phyloP scores from a whole-genome alignment of 2,888 invertebrate species.

The Tenodera sinensis region DNA sequence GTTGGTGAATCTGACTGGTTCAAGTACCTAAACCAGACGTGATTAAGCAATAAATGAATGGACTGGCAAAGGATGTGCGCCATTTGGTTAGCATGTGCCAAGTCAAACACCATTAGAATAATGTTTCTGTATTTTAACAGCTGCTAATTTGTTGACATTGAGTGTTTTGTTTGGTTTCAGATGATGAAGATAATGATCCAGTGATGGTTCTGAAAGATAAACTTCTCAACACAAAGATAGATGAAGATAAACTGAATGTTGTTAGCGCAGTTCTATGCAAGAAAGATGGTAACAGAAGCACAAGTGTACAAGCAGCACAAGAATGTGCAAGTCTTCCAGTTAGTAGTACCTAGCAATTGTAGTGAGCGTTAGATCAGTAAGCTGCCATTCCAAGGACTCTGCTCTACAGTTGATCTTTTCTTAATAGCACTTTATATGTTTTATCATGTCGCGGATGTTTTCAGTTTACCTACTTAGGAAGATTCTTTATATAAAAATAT shows the following conservation, averaged over 20 bases:
- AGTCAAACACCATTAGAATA: too few relatives aligned
- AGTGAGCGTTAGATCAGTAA: background rate
- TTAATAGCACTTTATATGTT: background rate
- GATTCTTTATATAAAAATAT: background rate
- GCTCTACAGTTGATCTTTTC: background rate
- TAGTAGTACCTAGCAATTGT: background rate
- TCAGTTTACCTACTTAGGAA: background rate
- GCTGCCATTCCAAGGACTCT: background rate
- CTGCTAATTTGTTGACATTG: too few relatives aligned
- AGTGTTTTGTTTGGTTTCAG: background rate
- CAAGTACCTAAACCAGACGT: too few relatives aligned
- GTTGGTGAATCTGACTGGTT: too few relatives aligned
- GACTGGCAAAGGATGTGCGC: too few relatives aligned
- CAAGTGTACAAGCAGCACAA: background rate
- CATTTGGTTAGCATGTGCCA: too few relatives aligned
- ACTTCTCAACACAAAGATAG: too few relatives aligned
- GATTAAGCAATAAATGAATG: too few relatives aligned
- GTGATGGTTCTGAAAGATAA: background rate
- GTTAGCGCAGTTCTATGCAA: background rate
- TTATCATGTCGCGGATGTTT: background rate
- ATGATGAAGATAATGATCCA: background rate
- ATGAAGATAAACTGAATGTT: background rate
- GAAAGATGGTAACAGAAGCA: background rate
- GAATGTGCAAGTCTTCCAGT: background rate
- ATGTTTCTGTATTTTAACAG: too few relatives aligned